A percentile compares a stretch with the other conserved stretches of the same genome.
Evolutionary conservation across 1,140 invertebrate genomes (phyloP).

Genomic region (Platorchestia sp.): DNA sequence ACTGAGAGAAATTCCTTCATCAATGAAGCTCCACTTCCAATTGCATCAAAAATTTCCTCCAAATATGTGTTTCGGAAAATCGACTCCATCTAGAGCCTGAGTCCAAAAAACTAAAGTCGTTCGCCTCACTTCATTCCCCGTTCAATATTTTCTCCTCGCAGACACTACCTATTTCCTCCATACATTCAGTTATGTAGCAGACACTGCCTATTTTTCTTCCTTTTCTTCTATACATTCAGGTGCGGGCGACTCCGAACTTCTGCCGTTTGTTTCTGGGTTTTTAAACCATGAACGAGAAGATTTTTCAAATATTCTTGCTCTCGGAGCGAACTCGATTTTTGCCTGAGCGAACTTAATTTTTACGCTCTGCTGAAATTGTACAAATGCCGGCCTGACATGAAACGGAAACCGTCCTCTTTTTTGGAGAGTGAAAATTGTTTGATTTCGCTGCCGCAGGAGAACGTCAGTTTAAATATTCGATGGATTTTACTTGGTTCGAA

Average conservation of each 20-base stretch:
- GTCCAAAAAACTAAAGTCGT: background rate
- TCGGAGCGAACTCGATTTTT: background rate
- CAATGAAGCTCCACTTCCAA: too few species aligned
- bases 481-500: background rate
- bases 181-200: too few species aligned
- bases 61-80: background rate
- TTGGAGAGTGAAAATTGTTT: background rate
- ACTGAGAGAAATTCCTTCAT: too few species aligned
- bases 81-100: background rate
- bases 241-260: background rate
- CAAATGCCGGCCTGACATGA: background rate
- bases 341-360: background rate
- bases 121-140: background rate
- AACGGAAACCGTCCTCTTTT: background rate
- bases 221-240: background rate
- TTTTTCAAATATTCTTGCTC: background rate
- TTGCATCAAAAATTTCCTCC: too few species aligned
- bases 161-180: background rate
- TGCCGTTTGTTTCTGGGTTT: background rate
- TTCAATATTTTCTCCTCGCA: background rate
- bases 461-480: background rate
- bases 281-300: background rate
- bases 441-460: background rate
- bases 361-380: background rate
- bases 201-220: too few species aligned